Base-by-base conservation (phyloP, 2,888 invertebrate species). In the Microplitis deprimator region DNA sequence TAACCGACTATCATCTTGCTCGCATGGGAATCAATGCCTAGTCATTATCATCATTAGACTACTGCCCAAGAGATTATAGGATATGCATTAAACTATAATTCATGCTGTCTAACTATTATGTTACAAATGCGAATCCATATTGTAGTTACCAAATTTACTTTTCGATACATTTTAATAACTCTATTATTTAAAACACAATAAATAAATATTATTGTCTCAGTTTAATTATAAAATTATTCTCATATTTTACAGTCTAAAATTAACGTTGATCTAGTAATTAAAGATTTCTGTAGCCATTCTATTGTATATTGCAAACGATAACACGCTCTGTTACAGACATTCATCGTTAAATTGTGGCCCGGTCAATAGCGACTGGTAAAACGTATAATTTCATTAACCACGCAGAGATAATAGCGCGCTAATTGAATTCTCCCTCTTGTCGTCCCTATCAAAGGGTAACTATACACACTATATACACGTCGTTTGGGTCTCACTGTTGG, bases 11-110 rank as follows among this genome's bases (percentile, higher is more conserved):
- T 59, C 67, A 41, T 76, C 76, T 72, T 76, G 71, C 81, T 73
- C 78, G 62, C 78, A 77, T 79, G 80, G 77, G 79, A 83, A 84
- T 84, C 83, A 82, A 84, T 83, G 82, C 80, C 82, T 81, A 82
- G 79, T 80, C 78, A 83, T 84, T 84, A 84, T 83, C 7, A 60
- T 71, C 65, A 76, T 72, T 72, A 71, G 50, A 50, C 50, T 59
- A 72, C 71, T 39, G 10, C 71, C 67, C 72, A 17, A 60, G 69
- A 70, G 69, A 70, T 70, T 29, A 29, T 29, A 70, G 69, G 59
- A 29, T 29, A 60, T 59, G 62, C 62, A 62, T 7, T 62, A 62
- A 50, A 50, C 50, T 50, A 50, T 50, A 50, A 50, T 50, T 50
- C 50, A 50, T 4, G 50, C 50, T 10, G 50, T 13, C 50, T 50